These are phyloP conservation scores for Sthenelais limicola DNA, from an alignment of 2,888 invertebrate species.

Conservation along the genomic window DNA sequence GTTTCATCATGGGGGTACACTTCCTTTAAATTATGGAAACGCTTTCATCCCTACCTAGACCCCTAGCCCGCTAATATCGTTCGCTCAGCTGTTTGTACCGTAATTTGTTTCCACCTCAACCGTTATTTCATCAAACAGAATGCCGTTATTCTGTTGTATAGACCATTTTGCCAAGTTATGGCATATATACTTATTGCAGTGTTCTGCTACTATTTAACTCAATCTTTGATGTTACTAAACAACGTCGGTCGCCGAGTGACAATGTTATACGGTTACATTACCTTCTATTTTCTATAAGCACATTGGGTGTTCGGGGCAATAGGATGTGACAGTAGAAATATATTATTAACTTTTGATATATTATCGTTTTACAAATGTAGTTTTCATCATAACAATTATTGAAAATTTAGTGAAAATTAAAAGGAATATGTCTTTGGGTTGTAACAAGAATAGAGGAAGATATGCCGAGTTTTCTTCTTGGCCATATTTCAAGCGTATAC, in stretches of 20 bases:
- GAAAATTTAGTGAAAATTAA: no score
- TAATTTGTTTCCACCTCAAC: constrained; percentile 33
- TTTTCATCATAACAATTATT: constrained; percentile 30
- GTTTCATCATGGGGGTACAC: no score
- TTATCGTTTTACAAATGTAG: constrained; percentile 39
- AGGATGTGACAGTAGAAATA: constrained; percentile 35
- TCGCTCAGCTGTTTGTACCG: constrained; percentile 37
- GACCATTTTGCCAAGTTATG: constrained; percentile 37
- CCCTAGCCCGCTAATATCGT: constrained; percentile 31
- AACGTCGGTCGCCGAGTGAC: constrained; percentile 25
- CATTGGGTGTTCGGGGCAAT: constrained; percentile 37
- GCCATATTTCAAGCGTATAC: no score
- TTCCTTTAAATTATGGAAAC: constrained; percentile 23
- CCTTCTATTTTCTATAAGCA: constrained; percentile 37
- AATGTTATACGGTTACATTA: constrained; percentile 36
- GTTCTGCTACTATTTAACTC: constrained; percentile 38
- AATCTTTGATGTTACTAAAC: constrained; percentile 37
- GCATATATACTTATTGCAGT: constrained; percentile 37
- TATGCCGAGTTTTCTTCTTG: no score
- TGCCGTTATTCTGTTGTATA: constrained; percentile 26
- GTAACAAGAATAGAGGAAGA: constrained; percentile 38
- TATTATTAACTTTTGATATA: constrained; percentile 34
- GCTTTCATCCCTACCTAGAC: constrained; percentile 22
- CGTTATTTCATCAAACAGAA: constrained; percentile 12
- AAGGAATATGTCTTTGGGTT: constrained; percentile 26